Evolutionary conservation across 1,140 invertebrate species (phyloP), one percentile per base, ranked within the genome.

Genomic region (Apocrypta bakeri): DNA sequence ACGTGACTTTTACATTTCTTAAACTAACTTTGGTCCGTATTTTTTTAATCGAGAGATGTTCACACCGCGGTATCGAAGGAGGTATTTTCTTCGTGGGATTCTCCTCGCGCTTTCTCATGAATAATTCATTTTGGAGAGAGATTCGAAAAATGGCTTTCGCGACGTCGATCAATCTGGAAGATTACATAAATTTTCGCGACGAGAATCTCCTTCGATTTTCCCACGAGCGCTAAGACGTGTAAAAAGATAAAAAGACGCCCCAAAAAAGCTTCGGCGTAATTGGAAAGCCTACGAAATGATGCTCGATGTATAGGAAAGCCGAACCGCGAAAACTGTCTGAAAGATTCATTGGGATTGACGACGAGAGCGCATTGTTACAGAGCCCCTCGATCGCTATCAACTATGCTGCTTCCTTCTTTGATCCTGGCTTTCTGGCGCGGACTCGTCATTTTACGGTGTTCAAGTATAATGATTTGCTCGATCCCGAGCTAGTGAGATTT

Each of bases 261-360:
- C 31, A 68, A 79, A 79, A 79, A 37, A 33, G 76, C 37, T 3
- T 69, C 42, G 14, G 63, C 76, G n/a, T 79, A 79, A 72, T 72
- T 79, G 78, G 78, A 72, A 69, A 25, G 24, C 63, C 42, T n/a
- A n/a, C n/a, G n/a, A n/a, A n/a, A n/a, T n/a, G n/a, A n/a, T n/a
- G n/a, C n/a, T n/a, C n/a, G n/a, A n/a, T n/a, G n/a, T n/a, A n/a
- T n/a, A n/a, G n/a, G n/a, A n/a, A n/a, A n/a, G n/a, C n/a, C n/a
- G n/a, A n/a, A n/a, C n/a, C n/a, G n/a, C n/a, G n/a, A n/a, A n/a
- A 56, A 21, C 21, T 17, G 48, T 14, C 37, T 1, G 25, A 1
- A 42, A 79, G 63, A 42, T 79, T 25, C 64, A 68, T 79, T 9
- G 63, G n/a, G 3, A 75, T 63, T 33, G n/a, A n/a, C n/a, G n/a